A percentile compares a stretch with the other conserved stretches of the same genome.
Evolutionary conservation across 2,888 invertebrate species (phyloP).

Genomic region (Volucella inflata): DNA sequence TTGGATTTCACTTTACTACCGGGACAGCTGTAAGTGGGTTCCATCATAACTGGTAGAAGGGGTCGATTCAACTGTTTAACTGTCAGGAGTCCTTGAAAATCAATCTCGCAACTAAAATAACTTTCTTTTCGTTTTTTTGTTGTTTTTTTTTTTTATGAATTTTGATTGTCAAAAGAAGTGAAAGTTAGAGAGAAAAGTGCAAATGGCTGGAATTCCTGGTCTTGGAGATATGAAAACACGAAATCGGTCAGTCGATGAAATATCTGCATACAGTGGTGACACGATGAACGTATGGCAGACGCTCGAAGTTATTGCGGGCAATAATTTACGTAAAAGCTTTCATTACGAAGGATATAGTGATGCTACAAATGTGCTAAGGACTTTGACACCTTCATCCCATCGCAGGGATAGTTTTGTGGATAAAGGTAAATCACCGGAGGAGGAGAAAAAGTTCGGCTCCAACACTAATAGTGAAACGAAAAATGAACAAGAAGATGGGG

Average conservation of each 20-base stretch:
- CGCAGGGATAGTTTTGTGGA: constrained; percentile 81
- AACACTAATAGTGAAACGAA: constrained; percentile 30
- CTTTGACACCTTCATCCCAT: constrained; percentile 79
- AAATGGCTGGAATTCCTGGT: constrained; percentile 40
- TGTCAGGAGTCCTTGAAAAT: constrained; percentile 58
- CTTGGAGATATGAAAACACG: constrained; percentile 46
- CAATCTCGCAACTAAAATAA: constrained; percentile 36
- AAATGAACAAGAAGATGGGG: constrained; percentile 9
- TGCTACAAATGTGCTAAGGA: constrained; percentile 79
- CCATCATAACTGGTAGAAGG: constrained; percentile 2
- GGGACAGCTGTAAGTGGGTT: constrained; percentile 15
- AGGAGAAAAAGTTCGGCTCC: constrained; percentile 54
- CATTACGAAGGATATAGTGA: constrained; percentile 82
- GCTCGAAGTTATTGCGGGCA: constrained; percentile 80
- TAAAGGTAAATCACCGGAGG: constrained; percentile 59
- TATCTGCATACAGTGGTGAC: constrained; percentile 80
- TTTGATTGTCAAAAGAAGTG: not conserved
- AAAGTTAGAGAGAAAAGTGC: constrained; percentile 24
- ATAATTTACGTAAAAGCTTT: constrained; percentile 80
- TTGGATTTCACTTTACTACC: constrained; percentile 51
- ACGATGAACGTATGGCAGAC: constrained; percentile 83
- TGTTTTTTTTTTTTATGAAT: constrained; percentile 3
- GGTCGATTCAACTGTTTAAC: constrained; percentile 23
- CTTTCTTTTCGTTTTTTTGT: constrained; percentile 5
- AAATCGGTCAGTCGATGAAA: constrained; percentile 81